A percentile compares a stretch with the other conserved stretches of the same genome.
phyloP scores from a whole-genome alignment of 2,797 vertebrate species.

The Sebastes umbrosus region DNA sequence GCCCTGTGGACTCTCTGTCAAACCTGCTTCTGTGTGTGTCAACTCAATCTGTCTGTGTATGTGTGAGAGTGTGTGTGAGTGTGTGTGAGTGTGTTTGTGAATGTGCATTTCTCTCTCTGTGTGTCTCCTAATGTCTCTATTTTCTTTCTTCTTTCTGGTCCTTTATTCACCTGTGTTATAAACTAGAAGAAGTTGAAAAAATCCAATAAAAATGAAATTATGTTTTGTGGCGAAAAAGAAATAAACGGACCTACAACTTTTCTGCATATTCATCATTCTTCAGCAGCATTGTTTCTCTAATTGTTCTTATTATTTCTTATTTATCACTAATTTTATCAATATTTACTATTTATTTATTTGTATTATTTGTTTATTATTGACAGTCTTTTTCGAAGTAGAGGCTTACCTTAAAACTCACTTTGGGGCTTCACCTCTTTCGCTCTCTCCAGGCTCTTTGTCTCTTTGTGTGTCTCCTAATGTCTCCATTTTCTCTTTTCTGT shows the following conservation, averaged over 20 bases:
- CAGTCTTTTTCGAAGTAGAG: too few relatives aligned
- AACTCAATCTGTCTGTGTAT: not conserved
- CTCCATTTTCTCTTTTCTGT: not conserved
- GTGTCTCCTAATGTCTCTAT: not conserved
- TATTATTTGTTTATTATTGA: too few relatives aligned
- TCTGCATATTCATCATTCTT: not conserved
- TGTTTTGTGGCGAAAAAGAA: not conserved
- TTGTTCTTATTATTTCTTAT: too few relatives aligned
- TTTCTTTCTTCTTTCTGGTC: not conserved
- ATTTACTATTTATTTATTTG: too few relatives aligned
- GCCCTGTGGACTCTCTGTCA: constrained; percentile 27
- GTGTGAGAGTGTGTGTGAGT: not conserved
- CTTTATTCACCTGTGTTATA: not conserved
- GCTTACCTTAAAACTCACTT: too few relatives aligned
- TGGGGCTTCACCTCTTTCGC: too few relatives aligned
- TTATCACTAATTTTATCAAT: too few relatives aligned
- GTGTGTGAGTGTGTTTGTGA: not conserved
- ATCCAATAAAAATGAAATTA: not conserved
- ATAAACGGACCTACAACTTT: not conserved
- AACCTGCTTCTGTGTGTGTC: constrained; percentile 12
- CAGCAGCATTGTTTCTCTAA: too few relatives aligned
- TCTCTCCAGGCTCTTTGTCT: not conserved
- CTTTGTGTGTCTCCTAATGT: not conserved
- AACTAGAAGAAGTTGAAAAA: not conserved
- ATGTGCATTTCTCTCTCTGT: not conserved